Percentiles rank a stretch among this genome's conserved stretches.
phyloP scores from a whole-genome alignment of 2,797 vertebrate species.

The Orestias chungarensis region DNA sequence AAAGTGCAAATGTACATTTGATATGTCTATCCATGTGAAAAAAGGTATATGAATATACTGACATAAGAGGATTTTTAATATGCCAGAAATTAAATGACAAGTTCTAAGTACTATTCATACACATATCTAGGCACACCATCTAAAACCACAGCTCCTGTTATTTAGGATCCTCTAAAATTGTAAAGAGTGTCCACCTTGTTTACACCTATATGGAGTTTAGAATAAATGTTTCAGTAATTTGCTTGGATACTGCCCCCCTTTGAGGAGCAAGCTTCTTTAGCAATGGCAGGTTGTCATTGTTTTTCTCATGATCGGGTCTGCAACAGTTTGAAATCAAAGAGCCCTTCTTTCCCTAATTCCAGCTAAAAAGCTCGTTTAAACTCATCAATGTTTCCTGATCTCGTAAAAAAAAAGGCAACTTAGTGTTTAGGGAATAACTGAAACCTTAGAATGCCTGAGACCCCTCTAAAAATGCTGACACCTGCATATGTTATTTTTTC shows the following conservation, averaged over 20 bases:
- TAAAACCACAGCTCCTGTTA: neutral
- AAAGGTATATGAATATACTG: constrained; percentile 56
- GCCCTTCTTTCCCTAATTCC: neutral
- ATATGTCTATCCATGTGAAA: constrained; percentile 62
- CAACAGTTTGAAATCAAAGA: neutral
- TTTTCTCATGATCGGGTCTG: neutral
- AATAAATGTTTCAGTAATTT: neutral
- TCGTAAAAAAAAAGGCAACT: no score
- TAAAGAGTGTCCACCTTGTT: neutral
- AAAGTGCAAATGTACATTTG: constrained; percentile 37
- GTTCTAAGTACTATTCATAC: constrained; percentile 50
- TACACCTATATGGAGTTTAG: neutral
- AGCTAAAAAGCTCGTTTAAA: no score
- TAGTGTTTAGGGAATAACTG: neutral
- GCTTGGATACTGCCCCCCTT: neutral
- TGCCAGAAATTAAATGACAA: constrained; percentile 54
- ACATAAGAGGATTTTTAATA: constrained; percentile 45
- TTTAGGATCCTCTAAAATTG: neutral
- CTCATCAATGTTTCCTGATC: no score
- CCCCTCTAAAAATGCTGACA: neutral
- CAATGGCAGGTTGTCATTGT: neutral
- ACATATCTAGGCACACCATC: neutral
- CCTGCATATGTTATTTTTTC: neutral
- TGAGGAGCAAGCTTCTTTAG: neutral
- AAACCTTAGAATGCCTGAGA: neutral